Conservation (phyloP, 2,888 invertebrate genomes). For the Meiosimyza platycephala region DNA sequence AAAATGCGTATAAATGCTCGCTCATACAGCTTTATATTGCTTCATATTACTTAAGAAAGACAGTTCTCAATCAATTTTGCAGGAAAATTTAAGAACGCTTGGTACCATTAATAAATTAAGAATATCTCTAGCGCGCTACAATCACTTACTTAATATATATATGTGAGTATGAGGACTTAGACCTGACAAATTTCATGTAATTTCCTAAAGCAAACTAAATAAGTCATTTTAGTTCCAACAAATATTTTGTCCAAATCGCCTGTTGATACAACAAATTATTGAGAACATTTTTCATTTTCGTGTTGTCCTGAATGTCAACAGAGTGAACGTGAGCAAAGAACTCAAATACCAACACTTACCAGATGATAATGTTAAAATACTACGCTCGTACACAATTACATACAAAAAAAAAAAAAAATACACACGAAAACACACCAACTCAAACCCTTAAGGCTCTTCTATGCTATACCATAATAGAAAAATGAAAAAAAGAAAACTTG, state of each 20-base stretch:
- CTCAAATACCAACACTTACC: background rate
- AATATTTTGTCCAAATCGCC: constrained; percentile 16
- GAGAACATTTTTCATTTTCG: constrained; percentile 31
- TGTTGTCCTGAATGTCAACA: constrained; percentile 19
- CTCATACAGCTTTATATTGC: too few species aligned
- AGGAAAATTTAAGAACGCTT: too few species aligned
- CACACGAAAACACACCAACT: constrained; percentile 1
- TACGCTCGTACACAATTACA: background rate
- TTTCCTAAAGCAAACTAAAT: background rate
- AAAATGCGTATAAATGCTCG: too few species aligned
- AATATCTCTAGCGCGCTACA: too few species aligned
- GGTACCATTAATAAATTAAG: too few species aligned
- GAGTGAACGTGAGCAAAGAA: constrained; percentile 16
- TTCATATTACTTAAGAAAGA: too few species aligned
- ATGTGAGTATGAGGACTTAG: too few species aligned
- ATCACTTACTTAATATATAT: too few species aligned
- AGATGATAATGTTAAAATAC: constrained; percentile 6
- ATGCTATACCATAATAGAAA: constrained; percentile 4
- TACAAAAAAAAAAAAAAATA: constrained; percentile 2
- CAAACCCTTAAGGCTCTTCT: background rate
- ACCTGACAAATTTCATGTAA: too few species aligned
- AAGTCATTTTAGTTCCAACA: background rate
- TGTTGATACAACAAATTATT: constrained; percentile 38
- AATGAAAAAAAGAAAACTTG: constrained; percentile 26
- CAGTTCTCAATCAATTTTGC: too few species aligned